Evolutionary conservation across 2,113 vertebrate genomes (phyloP).

Genomic region (Oreochromis niloticus): DNA sequence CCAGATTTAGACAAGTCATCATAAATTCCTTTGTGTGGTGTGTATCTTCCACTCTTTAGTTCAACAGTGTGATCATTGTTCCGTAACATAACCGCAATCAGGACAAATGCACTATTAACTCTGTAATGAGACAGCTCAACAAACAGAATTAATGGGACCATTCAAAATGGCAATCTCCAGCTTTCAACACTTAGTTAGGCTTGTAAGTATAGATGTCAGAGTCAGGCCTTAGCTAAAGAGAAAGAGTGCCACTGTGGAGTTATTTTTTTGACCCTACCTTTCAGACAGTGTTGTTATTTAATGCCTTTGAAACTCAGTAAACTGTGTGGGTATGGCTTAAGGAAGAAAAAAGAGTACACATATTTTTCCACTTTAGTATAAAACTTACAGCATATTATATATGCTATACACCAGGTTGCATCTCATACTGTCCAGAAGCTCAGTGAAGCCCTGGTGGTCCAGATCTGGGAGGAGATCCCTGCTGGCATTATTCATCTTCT

Average conservation of each 20-base stretch:
- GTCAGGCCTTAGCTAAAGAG: background rate
- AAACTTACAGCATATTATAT: background rate
- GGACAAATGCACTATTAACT: slow-evolving; percentile 66
- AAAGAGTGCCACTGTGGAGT: background rate
- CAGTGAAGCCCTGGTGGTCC: background rate
- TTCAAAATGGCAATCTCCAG: slow-evolving; percentile 37
- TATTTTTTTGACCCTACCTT: background rate
- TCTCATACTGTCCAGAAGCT: background rate
- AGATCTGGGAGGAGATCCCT: background rate
- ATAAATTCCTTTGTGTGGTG: background rate
- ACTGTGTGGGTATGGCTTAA: background rate
- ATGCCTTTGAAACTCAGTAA: background rate
- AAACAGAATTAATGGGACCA: slow-evolving; percentile 60
- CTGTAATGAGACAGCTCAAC: slow-evolving; percentile 67
- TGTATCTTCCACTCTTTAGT: slow-evolving; percentile 24
- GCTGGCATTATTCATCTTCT: background rate
- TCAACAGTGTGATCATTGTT: slow-evolving; percentile 47
- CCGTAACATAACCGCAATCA: slow-evolving; percentile 53
- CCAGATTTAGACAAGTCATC: background rate
- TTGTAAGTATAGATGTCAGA: slow-evolving; percentile 15
- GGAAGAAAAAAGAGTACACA: background rate
- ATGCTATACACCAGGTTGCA: background rate
- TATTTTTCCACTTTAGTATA: background rate
- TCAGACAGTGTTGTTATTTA: background rate
- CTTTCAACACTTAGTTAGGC: slow-evolving; percentile 40